phyloP scores from a whole-genome alignment of 1,140 invertebrate genomes.

The Lepidurus arcticus region DNA sequence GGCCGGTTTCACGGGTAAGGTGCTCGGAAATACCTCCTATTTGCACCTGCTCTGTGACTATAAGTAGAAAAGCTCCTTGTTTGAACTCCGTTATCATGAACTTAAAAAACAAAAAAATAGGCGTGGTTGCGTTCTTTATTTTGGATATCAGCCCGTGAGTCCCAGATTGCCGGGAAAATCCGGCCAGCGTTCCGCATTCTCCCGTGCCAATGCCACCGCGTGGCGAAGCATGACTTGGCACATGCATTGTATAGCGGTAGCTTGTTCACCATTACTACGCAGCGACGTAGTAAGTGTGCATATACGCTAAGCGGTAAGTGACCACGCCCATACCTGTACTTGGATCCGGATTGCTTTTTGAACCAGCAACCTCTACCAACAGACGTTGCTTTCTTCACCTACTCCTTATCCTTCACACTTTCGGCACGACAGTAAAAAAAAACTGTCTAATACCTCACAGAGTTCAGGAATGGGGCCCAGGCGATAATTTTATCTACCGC shows the following conservation, averaged over 20 bases:
- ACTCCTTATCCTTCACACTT: background rate
- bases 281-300: background rate
- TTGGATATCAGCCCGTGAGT: background rate
- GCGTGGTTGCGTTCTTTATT: background rate
- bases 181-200: conserved; percentile 4
- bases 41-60: background rate
- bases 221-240: background rate
- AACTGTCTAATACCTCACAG: background rate
- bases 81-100: background rate
- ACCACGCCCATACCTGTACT: background rate
- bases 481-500: background rate
- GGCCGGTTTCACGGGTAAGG: background rate
- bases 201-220: background rate
- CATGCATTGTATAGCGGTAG: background rate
- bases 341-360: background rate
- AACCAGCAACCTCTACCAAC: background rate
- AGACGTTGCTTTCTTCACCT: background rate
- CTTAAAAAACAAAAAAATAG: background rate
- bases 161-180: conserved; percentile 17
- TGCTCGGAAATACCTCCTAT: conserved; percentile 5
- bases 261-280: background rate
- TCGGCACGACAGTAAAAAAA: background rate
- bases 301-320: background rate
- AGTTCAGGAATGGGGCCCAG: background rate
- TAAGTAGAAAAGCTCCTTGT: conserved; percentile 10